Evolutionary conservation across 2,797 vertebrate genomes (phyloP), one percentile per base, ranked within the genome.

Genomic region (Halcyon leucocephala): DNA sequence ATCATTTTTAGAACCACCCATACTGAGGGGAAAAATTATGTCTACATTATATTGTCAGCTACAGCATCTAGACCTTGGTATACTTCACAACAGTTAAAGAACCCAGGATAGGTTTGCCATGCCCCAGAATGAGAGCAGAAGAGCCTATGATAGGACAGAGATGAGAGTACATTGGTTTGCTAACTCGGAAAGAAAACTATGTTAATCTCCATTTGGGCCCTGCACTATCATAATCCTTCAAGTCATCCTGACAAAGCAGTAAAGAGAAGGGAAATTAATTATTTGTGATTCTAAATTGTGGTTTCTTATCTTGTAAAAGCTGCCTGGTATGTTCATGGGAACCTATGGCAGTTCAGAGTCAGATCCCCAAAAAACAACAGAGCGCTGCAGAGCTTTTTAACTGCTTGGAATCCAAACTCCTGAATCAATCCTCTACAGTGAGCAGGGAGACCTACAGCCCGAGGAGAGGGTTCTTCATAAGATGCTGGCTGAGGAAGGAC

Each of bases 51-150:
- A 66, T 18, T 51, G 46, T 14, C 51, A 86, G 24, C 26, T 71
- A 76, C 11, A 76, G 78, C 17, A 85, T 42, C 1, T 7, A 77
- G 35, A 37, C 25, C 17, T 89, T 80, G 55, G 42, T 52, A 44
- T 61, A 66, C 41, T 78, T 84, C 58, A 19, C 11, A 64, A 14
- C 7, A 54, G 17, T 33, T 42, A 35, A 62, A 89, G 21, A 79
- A 62, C 7, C 4, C 0, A 0, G 6, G 12, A 70, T 35, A 24
- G 12, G 9, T 71, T 84, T 62, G 7, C 33, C 24, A 51, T 11
- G 46, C 14, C 10, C 35, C 6, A 33, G 46, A 86, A 39, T 7
- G 13, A 21, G 9, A 84, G 57, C 8, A 85, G 39, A 85, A 58
- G 6, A 65, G 4, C 10, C n/a, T 62, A 49, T 57, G 31, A 46